phyloP scores from a whole-genome alignment of 2,797 vertebrate species.

The Gallinago stenura region DNA sequence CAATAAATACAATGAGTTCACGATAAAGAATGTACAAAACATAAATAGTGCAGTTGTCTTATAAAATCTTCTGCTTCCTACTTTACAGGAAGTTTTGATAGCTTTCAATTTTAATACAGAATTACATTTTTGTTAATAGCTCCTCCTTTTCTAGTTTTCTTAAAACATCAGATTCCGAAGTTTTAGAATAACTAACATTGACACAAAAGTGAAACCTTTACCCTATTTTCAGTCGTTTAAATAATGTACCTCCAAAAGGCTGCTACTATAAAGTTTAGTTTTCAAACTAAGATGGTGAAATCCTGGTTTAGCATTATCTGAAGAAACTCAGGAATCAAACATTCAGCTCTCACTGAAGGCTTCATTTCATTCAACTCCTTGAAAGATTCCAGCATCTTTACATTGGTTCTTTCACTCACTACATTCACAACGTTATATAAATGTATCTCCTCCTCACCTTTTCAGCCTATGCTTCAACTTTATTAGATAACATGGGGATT shows the following conservation, averaged over 20 bases:
- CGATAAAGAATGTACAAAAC: not conserved
- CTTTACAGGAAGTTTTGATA: not conserved
- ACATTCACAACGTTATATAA: not conserved
- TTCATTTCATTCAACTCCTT: not conserved
- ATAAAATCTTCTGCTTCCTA: not conserved
- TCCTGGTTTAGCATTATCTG: not conserved
- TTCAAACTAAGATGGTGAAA: not conserved
- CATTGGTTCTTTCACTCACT: not conserved
- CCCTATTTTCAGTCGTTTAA: not conserved
- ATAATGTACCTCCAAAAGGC: not conserved
- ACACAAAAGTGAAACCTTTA: not conserved
- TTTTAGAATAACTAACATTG: not conserved
- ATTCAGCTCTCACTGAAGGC: not conserved
- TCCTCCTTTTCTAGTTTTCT: not conserved
- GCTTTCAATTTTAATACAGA: not conserved
- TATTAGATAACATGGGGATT: not conserved
- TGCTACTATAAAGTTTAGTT: not conserved
- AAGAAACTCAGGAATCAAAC: not conserved
- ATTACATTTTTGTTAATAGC: not conserved
- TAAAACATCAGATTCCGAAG: not conserved
- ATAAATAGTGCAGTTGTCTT: not conserved
- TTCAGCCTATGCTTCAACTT: not conserved
- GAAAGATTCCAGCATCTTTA: not conserved
- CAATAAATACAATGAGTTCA: not conserved
- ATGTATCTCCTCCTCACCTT: not conserved